Base-by-base conservation (phyloP, 2,888 invertebrate genomes). In the Lepidonotus clava region DNA sequence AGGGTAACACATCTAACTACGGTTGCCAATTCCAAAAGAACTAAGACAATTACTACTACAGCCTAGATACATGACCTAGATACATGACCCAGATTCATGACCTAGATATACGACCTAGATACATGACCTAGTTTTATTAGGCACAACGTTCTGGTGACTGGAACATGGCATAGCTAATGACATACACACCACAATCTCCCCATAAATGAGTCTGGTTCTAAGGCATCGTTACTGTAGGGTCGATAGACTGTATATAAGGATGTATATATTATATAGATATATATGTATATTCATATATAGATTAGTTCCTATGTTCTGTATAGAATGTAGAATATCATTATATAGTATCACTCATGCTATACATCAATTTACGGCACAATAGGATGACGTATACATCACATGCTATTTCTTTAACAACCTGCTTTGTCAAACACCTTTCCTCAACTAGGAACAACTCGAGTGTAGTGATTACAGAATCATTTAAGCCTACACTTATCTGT, bases 91-190 rank as follows among this genome's bases (percentile, higher is more conserved):
- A 71, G 71, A 71, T 71, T 36, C 38, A 38, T 18, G 61, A 61
- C 61, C 61, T 61, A 61, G 61, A 61, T 61, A 28, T 24, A 21
- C 24, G 38, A 71, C 71, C 71, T 71, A 71, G 71, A 71, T 71
- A 71, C 38, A 71, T 71, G 71, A 71, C 71, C 71, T 71, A 71
- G 71, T 24, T 71, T 36, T 71, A 71, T 71, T 71, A 71, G 71
- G 71, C 71, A 71, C 71, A 71, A 34, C 38, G 71, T 71, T 71
- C 8, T 61, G 28, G 32, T 61, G 61, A 61, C 61, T 28, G 18
- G 34, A 18, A 71, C 71, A 71, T 71, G 71, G 38, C 71, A 71
- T 34, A 71, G 34, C 71, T 71, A 71, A n/a, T 34, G 34, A 71
- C 71, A 71, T 14, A 34, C 38, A 71, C 71, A n/a, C 71, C 71